Evolutionary conservation across 2,113 vertebrate genomes (phyloP).

Genomic region (Aythya baeri): DNA sequence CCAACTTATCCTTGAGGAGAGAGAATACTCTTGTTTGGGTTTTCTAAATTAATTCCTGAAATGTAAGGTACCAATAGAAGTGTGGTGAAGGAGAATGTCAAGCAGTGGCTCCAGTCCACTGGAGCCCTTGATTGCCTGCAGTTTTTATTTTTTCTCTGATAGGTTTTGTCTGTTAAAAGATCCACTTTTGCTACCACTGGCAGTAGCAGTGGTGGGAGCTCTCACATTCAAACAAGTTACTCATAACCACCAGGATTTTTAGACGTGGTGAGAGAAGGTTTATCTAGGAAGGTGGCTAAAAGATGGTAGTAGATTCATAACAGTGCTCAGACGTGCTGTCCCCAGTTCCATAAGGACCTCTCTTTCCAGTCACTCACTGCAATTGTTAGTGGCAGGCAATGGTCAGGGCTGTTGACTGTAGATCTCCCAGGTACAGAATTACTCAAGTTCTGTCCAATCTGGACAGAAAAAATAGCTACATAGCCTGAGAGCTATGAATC

Average conservation of each 20-base stretch:
- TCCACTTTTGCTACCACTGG: neutral
- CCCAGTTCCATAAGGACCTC: no score
- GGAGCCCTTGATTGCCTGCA: neutral
- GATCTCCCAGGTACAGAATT: neutral
- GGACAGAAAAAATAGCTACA: neutral
- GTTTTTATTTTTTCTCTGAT: neutral
- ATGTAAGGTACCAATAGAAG: neutral
- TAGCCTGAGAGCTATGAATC: neutral
- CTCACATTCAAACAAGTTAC: neutral
- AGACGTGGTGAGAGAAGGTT: neutral
- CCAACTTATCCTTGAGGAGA: neutral
- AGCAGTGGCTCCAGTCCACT: neutral
- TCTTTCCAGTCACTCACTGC: neutral
- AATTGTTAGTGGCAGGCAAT: neutral
- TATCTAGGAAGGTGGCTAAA: neutral
- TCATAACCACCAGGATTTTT: neutral
- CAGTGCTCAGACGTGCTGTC: neutral
- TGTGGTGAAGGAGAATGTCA: neutral
- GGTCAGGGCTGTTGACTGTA: neutral
- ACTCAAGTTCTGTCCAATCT: neutral
- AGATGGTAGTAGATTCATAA: neutral
- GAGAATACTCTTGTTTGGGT: neutral
- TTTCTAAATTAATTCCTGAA: constrained; percentile 45
- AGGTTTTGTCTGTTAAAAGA: neutral
- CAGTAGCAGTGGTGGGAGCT: neutral